phyloP scores from a whole-genome alignment of 1,140 invertebrate species.

The Eupristina koningsbergeri region DNA sequence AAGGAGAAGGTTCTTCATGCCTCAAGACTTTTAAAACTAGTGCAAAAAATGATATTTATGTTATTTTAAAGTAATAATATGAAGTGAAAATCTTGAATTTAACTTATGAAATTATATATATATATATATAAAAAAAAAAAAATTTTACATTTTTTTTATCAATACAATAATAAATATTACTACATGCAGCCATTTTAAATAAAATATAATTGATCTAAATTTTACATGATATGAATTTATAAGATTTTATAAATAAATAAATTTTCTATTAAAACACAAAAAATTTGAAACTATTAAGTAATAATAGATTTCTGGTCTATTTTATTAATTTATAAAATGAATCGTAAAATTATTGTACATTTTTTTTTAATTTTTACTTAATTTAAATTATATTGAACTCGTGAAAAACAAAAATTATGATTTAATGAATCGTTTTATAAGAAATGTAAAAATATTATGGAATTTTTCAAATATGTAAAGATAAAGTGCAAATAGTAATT shows the following conservation, averaged over 20 bases:
- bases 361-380: background rate
- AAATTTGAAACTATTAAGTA: background rate
- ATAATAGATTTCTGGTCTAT: background rate
- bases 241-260: background rate
- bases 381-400: background rate
- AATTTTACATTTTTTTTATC: too few species aligned
- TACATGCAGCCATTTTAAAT: background rate
- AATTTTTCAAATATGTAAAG: background rate
- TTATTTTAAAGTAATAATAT: too few species aligned
- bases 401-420: background rate
- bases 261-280: background rate
- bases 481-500: too few species aligned
- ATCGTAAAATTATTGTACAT: background rate
- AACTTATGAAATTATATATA: background rate
- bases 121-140: too few species aligned
- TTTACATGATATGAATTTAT: too few species aligned
- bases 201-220: too few species aligned
- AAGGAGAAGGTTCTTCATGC: background rate
- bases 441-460: too few species aligned
- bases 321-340: background rate
- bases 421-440: background rate
- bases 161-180: background rate
- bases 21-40: constrained; percentile 7
- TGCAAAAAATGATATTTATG: too few species aligned
- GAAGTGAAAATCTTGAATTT: constrained; percentile 5